These are phyloP conservation scores for Chanos chanos DNA, from an alignment of 2,797 vertebrate species.

Conservation along the genomic window DNA sequence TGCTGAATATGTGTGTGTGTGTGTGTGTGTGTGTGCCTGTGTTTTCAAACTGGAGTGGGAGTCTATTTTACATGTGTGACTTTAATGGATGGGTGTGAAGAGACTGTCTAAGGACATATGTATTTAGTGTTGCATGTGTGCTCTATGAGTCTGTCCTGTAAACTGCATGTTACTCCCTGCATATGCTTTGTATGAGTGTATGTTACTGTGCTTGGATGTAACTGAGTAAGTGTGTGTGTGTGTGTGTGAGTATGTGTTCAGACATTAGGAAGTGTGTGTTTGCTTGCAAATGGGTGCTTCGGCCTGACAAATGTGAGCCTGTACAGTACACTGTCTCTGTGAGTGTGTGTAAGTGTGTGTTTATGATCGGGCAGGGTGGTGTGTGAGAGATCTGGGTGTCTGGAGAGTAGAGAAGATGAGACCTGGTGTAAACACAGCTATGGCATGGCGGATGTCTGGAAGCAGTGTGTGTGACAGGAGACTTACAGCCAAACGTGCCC, in stretches of 20 bases:
- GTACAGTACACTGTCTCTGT: conserved; percentile 16
- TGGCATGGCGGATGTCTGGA: conserved; percentile 71
- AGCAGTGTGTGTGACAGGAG: conserved; percentile 67
- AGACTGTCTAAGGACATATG: conserved; percentile 22
- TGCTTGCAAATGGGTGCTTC: not conserved
- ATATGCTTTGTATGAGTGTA: too few species aligned
- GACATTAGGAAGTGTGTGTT: conserved; percentile 5
- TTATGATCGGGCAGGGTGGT: not conserved
- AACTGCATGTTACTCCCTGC: too few species aligned
- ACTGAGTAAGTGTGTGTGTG: not conserved
- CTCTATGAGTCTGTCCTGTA: not conserved
- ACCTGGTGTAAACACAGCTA: conserved; percentile 62
- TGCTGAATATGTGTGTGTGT: conserved; percentile 2
- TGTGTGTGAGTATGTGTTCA: conserved; percentile 5
- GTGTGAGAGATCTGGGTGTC: conserved; percentile 29
- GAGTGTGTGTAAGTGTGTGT: conserved; percentile 4
- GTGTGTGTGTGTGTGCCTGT: conserved; percentile 9
- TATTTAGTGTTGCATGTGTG: not conserved
- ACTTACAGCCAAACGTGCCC: conserved; percentile 57
- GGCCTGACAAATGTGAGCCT: too few species aligned
- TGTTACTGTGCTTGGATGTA: not conserved
- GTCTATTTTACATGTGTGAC: not conserved
- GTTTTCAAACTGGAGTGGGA: conserved; percentile 6
- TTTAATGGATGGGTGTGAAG: conserved; percentile 12
- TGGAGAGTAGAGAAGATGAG: too few species aligned